Evolutionary conservation across 2,113 vertebrate genomes (phyloP), one percentile per base, ranked within the genome.

Genomic region (Synchiropus splendidus): DNA sequence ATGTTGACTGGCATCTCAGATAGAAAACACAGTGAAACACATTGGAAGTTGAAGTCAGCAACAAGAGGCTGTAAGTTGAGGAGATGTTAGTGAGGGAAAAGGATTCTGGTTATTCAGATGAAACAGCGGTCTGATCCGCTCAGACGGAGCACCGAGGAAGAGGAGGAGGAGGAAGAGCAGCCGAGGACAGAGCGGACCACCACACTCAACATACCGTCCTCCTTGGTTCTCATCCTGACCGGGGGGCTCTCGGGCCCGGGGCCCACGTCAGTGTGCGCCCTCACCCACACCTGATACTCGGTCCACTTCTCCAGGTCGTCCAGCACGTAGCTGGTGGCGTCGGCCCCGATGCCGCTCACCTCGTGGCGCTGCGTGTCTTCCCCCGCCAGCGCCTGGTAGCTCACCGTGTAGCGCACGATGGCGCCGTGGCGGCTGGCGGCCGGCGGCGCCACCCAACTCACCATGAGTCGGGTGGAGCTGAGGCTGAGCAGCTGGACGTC

Each of bases 381-480:
- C 62, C 92, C 92, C 54, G 87, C 84, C 76, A 88, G 78, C 11
- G 88, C 90, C 67, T 92, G 89, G 84, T 92, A 95, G 15, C 88
- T 87, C 80, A 95, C 83, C 40, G 93, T 92, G 88, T 99, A 99
- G 73, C 90, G 88, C 70, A 92, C 95, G 77, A 99, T 94, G 74
- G 89, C 67, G 47, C 95, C 95, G 53, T 98, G 93, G 80, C 89
- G 92, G 80, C 90, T 94, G 74, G 84, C 89, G 6, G 88, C 92
- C 0, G 95, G 95, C 1, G 94, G 95, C 0, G 95, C 89, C 79
- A 89, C 91, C 95, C 95, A 99, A 94, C 93, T 98, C 93, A 98
- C 95, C 92, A 92, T 87, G 83, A 99, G 87, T 60, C 89, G 90
- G 69, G 92, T 98, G 68, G 95, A 99, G 86, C 86, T 90, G 63